Conservation (phyloP, 1,140 invertebrate genomes). For the Brachionus asplanchnoidis region DNA sequence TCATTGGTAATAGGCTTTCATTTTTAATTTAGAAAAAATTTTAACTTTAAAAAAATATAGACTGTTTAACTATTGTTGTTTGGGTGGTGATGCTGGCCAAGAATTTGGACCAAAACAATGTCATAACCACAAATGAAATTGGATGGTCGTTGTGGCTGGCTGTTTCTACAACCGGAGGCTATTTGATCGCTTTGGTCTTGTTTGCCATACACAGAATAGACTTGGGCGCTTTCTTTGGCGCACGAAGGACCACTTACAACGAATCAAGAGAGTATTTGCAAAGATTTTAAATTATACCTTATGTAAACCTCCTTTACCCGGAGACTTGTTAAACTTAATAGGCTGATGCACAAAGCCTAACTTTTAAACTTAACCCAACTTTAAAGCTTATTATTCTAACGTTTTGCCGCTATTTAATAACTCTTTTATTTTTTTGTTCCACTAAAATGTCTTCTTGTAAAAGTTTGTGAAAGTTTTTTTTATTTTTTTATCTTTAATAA, state of each 20-base stretch:
- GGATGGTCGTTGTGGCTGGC: constrained; percentile 40
- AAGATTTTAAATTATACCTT: constrained; percentile 27
- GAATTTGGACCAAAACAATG: not conserved
- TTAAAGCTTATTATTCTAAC: not conserved
- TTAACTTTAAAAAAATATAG: not conserved
- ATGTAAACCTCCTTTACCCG: not conserved
- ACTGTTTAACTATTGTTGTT: not conserved
- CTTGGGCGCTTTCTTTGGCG: constrained; percentile 22
- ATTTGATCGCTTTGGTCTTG: constrained; percentile 16
- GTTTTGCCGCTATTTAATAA: not conserved
- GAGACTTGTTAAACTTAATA: not conserved
- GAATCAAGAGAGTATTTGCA: constrained; percentile 42
- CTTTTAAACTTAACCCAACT: not conserved
- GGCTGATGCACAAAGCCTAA: not conserved
- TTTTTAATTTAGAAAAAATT: not conserved
- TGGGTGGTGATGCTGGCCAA: constrained; percentile 41
- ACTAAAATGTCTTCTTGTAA: not conserved
- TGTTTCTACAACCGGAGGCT: constrained; percentile 29
- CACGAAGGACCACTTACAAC: not conserved
- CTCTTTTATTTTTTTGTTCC: not conserved
- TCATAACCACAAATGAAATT: constrained; percentile 13
- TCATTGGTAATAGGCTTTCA: not conserved
- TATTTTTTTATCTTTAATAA: not conserved
- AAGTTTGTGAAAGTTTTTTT: not conserved
- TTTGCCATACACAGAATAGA: constrained; percentile 29